Evolutionary conservation across 2,888 invertebrate species (phyloP), one percentile per base, ranked within the genome.

Genomic region (Temnothorax ravouxi): DNA sequence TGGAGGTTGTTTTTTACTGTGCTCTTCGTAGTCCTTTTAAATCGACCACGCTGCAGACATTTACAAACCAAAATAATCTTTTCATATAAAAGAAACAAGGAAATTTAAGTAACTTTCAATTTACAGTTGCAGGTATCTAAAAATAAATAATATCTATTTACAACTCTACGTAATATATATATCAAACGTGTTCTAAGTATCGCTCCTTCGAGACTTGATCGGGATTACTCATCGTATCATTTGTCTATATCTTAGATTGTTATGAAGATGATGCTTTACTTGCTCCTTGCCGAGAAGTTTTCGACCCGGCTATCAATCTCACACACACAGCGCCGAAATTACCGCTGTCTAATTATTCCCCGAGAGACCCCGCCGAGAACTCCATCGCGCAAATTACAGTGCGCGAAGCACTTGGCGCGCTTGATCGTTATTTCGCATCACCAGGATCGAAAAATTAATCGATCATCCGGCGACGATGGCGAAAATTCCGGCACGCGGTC

Each of bases 341-440:
- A 88, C 74, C 81, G 54, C 67, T 76, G 85, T 80, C 85, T 85
- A 89, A 88, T 88, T 88, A 82, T 87, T 89, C 87, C 82, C 85
- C 47, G 82, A 56, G 87, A 76, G 76, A 87, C 84, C 54, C 29
- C 66, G 72, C 18, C 15, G 59, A 13, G 15, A 77, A 69, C 41
- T 54, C 54, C 54, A 47, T 62, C 38, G 56, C 21, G 66, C 59
- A 83, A 83, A 83, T 79, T 79, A 52, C 52, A 38, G 25, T 18
- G 15, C 15, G 59, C 41, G 18, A 54, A 34, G 47, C 54, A 76
- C 34, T 83, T 79, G 61, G 54, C n/a, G 47, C 52, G 72, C 50
- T 25, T 15, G 29, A n/a, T 81, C 62, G 62, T 76, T 81, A 81
- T 81, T 76, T 62, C 81, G 62, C 76, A 75, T 75, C 62, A 52